Base-by-base conservation (phyloP, 2,888 invertebrate species). In the Acronicta aceris region DNA sequence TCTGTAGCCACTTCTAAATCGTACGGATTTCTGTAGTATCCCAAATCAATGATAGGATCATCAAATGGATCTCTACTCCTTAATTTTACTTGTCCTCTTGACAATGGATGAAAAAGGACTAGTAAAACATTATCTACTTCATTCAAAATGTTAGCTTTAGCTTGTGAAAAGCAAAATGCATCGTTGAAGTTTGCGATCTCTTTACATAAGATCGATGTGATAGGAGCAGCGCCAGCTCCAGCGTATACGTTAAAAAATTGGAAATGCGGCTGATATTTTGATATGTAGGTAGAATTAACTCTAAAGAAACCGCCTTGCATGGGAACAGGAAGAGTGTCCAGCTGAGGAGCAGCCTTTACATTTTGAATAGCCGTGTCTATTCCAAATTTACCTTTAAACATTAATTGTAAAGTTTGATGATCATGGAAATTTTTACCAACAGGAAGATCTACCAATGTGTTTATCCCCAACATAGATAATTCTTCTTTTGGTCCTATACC, bases 391-490 rank as follows among this genome's bases (percentile, higher is more conserved):
- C 91, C 92, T 46, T 82, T 79, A 59, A 88, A 82, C 5, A 84
- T 50, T n/a, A 93, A 45, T 2, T 85, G 83, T 0, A 84, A 65
- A 1, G 76, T 56, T 16, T 82, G 79, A 68, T 93, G 93, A 64
- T 93, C 93, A 15, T 91, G 91, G 54, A 93, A 79, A 74, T 92
- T 89, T 74, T 84, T 82, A 0, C 93, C 93, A 2, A 93, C 93
- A 0, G 93, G 93, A 49, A 93, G 85, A 67, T 93, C 82, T 0
- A 79, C 76, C 5, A 91, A 38, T 0, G 84, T 71, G 8, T 83
- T 54, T 41, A 93, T 90, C 8, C 82, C 72, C 13, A 85, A 70
- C 62, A 78, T 85, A 9, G 67, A 55, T 27, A 93, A 72, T 45
- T 88, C 84, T 30, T 86, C 78, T 57, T 62, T 59, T 1, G 92